phyloP scores from a whole-genome alignment of 2,113 vertebrate species.

The Lichenostomus cassidix region DNA sequence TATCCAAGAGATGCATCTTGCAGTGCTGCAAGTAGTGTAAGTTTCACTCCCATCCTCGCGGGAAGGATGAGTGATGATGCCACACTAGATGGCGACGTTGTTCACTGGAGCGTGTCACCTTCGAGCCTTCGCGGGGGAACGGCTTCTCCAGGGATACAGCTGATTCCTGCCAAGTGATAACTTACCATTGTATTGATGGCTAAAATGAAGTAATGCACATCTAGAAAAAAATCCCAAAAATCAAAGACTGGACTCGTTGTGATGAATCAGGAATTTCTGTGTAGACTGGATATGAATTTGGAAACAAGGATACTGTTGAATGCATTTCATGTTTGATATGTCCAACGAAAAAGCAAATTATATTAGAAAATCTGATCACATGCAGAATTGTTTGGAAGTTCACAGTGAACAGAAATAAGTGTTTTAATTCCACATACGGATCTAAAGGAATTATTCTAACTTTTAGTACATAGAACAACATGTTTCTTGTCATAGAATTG shows the following conservation, averaged over 20 bases:
- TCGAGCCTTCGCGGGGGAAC: fast-evolving
- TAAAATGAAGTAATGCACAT: background rate
- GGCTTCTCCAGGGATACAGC: background rate
- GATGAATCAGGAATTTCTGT: background rate
- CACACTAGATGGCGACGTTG: background rate
- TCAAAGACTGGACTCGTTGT: background rate
- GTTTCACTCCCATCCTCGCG: fast-evolving
- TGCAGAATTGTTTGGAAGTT: fast-evolving
- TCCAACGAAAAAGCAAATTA: background rate
- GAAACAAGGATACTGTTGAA: background rate
- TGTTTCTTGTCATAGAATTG: fast-evolving
- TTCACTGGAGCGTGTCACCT: background rate
- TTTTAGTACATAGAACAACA: fast-evolving
- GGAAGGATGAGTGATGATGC: background rate
- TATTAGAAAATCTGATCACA: background rate
- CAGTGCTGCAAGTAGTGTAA: fast-evolving
- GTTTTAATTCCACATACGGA: background rate
- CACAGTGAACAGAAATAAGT: background rate
- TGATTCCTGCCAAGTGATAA: background rate
- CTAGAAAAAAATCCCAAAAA: background rate
- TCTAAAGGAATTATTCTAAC: background rate
- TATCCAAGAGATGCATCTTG: background rate
- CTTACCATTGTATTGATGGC: fast-evolving
- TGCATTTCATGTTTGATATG: background rate
- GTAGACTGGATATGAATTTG: background rate